Evolutionary conservation across 2,113 vertebrate genomes (phyloP), one percentile per base, ranked within the genome.

Genomic region (Synodontis membranacea): DNA sequence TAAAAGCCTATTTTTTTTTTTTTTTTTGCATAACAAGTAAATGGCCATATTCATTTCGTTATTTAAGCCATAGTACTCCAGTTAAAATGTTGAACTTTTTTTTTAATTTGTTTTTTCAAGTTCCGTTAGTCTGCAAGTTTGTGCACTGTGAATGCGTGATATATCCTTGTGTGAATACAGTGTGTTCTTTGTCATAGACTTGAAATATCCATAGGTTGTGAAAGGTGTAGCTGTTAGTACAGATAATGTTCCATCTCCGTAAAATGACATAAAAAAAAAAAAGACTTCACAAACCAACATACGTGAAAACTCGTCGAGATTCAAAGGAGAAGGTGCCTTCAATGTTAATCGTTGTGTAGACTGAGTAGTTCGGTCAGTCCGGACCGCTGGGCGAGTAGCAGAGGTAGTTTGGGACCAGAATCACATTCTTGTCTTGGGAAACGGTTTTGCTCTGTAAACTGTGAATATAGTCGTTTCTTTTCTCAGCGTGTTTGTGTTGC

Each of bases 81-180:
- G 82, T 90, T 83, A 89, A 86, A 80, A 91, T 87, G 80, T 85
- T 48, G 28, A 79, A 66, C 39, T 42, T 46, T 87, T 44, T 83
- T 78, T 85, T 37, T 34, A 3, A n/a, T 62, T n/a, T 62, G 58
- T 15, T 46, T 82, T 50, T 66, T 11, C 19, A 8, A 15, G 1
- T 83, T 72, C 28, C 93, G 95, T 96, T 96, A 97, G 96, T 96
- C 96, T 96, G 96, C 96, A 96, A 97, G 97, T 96, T 97, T 97
- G 96, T 97, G 93, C 96, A 96, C 97, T 97, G 97, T 97, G 96
- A 96, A 96, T 96, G 97, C 95, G 96, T 96, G 96, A 96, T 74
- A 91, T 96, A 95, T 96, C 94, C 95, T 97, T 96, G 96, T 97
- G 96, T 97, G 96, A 97, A 91, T 91, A 93, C 92, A 94, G 95